Percentiles rank a stretch among this genome's conserved stretches.
These are phyloP conservation scores for Stichodactyla helianthus DNA, from an alignment of 64 coral and sea anemone species.

Conservation along the genomic window DNA sequence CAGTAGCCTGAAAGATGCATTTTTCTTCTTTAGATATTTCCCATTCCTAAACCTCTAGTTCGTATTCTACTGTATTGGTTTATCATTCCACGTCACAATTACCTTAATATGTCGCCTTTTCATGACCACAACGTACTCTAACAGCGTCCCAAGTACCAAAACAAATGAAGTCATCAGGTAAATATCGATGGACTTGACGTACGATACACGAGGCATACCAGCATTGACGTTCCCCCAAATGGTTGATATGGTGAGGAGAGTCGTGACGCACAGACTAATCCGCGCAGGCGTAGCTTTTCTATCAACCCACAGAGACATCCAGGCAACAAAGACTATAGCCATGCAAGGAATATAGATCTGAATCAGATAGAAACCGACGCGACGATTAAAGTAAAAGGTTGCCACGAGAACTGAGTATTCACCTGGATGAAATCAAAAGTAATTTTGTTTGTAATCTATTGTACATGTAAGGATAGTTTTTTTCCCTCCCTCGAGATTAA, in stretches of 20 bases:
- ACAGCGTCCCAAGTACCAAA: slow-evolving; percentile 75
- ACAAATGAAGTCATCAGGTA: slow-evolving; percentile 81
- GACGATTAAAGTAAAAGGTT: slow-evolving; percentile 51
- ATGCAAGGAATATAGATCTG: slow-evolving; percentile 68
- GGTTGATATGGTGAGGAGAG: slow-evolving; percentile 73
- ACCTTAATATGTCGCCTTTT: slow-evolving; percentile 26
- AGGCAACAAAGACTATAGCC: slow-evolving; percentile 67
- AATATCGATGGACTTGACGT: slow-evolving; percentile 84
- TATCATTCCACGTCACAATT: not conserved
- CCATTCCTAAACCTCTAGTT: no score
- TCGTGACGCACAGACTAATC: slow-evolving; percentile 69
- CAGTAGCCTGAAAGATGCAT: no score
- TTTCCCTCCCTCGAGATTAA: no score
- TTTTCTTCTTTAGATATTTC: no score
- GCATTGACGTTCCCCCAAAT: slow-evolving; percentile 74
- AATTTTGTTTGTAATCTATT: not conserved
- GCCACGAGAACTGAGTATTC: slow-evolving; percentile 61
- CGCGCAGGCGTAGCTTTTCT: slow-evolving; percentile 58
- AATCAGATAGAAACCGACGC: slow-evolving; percentile 64
- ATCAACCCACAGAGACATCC: slow-evolving; percentile 85
- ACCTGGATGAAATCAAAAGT: slow-evolving; percentile 10
- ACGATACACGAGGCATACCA: slow-evolving; percentile 81
- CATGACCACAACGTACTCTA: slow-evolving; percentile 74
- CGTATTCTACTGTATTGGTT: no score
- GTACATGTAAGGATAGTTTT: not conserved